Evolutionary conservation across 2,113 vertebrate species (phyloP).

Genomic region (Saguinus imperator): DNA sequence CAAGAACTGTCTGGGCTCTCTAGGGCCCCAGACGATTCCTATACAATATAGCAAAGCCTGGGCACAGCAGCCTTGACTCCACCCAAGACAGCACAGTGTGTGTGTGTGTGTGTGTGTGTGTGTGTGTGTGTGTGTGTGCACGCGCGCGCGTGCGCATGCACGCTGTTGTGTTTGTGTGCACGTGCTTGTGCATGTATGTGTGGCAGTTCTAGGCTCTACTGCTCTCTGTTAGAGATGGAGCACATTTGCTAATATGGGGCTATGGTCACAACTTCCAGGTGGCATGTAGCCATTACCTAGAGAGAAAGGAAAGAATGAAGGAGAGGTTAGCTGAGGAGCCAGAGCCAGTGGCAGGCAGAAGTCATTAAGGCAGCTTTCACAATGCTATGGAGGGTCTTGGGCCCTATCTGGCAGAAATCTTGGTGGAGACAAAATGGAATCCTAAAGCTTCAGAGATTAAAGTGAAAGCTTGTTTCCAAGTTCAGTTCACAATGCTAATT

Average conservation of each 20-base stretch:
- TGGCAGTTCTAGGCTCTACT: background rate
- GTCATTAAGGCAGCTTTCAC: background rate
- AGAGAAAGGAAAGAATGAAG: background rate
- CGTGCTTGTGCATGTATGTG: background rate
- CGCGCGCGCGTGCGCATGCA: background rate
- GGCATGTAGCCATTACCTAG: background rate
- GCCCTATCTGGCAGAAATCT: background rate
- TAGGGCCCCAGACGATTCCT: background rate
- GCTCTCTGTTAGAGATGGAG: slow-evolving; percentile 14
- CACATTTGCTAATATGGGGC: background rate
- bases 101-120: background rate
- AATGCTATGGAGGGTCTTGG: background rate
- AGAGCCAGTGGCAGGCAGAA: background rate
- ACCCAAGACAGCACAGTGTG: background rate
- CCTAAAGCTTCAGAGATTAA: slow-evolving; percentile 12
- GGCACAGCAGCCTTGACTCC: background rate
- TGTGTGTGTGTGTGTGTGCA: background rate
- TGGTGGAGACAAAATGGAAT: background rate
- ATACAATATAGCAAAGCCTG: background rate
- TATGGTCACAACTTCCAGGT: background rate
- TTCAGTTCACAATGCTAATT: slow-evolving; percentile 23
- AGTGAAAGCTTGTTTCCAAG: slow-evolving; percentile 1
- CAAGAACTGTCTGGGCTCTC: background rate
- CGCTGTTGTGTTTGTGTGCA: background rate
- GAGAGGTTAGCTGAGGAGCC: background rate